A percentile compares a stretch with the other conserved stretches of the same genome.
These are phyloP conservation scores for Macheiramphus alcinus DNA, from an alignment of 2,113 vertebrate genomes.

Conservation along the genomic window DNA sequence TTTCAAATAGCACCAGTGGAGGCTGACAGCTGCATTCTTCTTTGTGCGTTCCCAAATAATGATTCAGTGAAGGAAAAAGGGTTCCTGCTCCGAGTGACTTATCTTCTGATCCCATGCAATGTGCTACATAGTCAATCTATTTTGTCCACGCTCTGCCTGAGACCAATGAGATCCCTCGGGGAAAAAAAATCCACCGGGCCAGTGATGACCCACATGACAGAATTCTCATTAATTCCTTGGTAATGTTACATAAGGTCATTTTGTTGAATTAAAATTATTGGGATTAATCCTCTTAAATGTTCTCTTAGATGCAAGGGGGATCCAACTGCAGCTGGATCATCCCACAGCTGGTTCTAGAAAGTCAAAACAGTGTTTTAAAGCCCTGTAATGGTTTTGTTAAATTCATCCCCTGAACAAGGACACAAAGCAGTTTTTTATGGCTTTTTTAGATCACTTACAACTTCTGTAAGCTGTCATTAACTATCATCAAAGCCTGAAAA, in stretches of 20 bases:
- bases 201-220: constrained; percentile 29
- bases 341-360: constrained; percentile 27
- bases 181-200: background rate
- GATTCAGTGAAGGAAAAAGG: background rate
- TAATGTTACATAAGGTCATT: constrained; percentile 13
- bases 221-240: constrained; percentile 25
- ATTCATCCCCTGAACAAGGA: constrained; percentile 39
- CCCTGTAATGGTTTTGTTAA: constrained; percentile 27
- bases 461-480: constrained; percentile 51
- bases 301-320: constrained; percentile 42
- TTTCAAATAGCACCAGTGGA: constrained; percentile 25
- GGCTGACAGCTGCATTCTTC: constrained; percentile 13
- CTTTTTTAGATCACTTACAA: constrained; percentile 49
- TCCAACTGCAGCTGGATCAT: background rate
- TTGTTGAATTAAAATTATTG: constrained; percentile 62
- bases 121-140: background rate
- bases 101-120: background rate
- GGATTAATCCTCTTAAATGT: constrained; percentile 59
- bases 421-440: constrained; percentile 49
- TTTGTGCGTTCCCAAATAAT: background rate
- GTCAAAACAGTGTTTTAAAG: constrained; percentile 53
- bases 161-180: background rate
- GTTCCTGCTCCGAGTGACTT: background rate
- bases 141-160: background rate
- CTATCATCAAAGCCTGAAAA: constrained; percentile 41